Percentiles rank a stretch among this genome's conserved stretches.
These are phyloP conservation scores for Aphis craccivora DNA, from an alignment of 1,140 invertebrate species.

Conservation along the genomic window DNA sequence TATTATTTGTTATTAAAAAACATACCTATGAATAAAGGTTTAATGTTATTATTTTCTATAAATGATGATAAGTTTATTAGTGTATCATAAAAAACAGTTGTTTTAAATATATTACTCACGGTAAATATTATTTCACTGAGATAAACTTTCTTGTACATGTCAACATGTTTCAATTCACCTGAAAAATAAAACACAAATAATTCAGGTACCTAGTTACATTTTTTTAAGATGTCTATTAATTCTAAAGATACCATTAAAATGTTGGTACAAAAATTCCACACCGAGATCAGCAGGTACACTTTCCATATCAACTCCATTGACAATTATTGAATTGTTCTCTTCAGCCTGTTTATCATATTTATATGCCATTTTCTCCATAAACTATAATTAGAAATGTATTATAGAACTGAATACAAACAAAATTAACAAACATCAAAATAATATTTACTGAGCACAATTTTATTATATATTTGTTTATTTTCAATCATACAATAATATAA, in stretches of 20 bases:
- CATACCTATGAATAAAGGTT: too few relatives aligned
- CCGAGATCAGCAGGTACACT: conserved; percentile 89
- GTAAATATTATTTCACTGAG: neutral
- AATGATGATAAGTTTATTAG: neutral
- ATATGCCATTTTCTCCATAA: conserved; percentile 84
- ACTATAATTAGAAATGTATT: conserved; percentile 66
- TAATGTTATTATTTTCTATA: too few relatives aligned
- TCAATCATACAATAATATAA: neutral
- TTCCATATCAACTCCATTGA: conserved; percentile 92
- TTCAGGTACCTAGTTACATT: neutral
- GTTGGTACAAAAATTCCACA: conserved; percentile 74
- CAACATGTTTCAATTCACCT: conserved; percentile 12
- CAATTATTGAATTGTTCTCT: conserved; percentile 80
- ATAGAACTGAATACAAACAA: neutral
- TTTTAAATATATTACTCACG: neutral
- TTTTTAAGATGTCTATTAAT: neutral
- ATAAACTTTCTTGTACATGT: conserved; percentile 8
- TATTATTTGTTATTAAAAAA: too few relatives aligned
- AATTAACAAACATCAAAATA: neutral
- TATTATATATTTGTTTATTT: neutral
- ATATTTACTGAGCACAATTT: neutral
- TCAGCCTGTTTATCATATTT: conserved; percentile 80
- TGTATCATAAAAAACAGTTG: too few relatives aligned
- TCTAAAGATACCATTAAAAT: conserved; percentile 73
- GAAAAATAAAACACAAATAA: neutral